A percentile compares a stretch with the other conserved stretches of the same genome.
Evolutionary conservation across 2,797 vertebrate genomes (phyloP).

Genomic region (Sphenopsis melanotis): DNA sequence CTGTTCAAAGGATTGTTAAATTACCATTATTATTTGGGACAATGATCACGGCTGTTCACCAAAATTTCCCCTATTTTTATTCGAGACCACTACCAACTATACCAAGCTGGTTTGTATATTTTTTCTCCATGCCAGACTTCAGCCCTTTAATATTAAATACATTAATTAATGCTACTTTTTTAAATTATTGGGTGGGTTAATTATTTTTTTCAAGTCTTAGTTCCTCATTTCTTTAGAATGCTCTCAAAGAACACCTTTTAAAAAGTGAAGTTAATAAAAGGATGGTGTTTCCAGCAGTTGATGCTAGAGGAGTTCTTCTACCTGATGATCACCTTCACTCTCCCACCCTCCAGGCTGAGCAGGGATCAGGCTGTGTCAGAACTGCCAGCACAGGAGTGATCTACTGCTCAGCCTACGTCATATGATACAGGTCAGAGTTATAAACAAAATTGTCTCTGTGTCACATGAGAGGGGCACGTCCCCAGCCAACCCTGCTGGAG

Average conservation of each 20-base stretch:
- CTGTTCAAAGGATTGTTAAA: background rate
- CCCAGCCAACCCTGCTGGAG: background rate
- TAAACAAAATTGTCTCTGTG: constrained; percentile 41
- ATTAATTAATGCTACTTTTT: background rate
- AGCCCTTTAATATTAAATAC: background rate
- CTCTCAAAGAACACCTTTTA: background rate
- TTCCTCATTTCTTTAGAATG: background rate
- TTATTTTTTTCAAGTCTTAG: background rate
- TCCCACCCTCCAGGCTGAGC: background rate
- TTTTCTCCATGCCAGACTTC: background rate
- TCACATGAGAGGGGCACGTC: constrained; percentile 23
- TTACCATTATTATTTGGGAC: background rate
- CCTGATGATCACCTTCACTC: background rate
- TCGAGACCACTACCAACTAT: background rate
- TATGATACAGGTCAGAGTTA: constrained; percentile 21
- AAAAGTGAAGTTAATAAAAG: background rate
- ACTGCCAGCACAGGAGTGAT: background rate
- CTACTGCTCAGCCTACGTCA: background rate
- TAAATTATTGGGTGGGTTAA: fast-evolving
- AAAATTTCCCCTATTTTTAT: background rate
- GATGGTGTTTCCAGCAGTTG: background rate
- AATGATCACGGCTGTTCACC: background rate
- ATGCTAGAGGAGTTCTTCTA: background rate
- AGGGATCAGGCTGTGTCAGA: background rate
- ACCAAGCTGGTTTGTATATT: background rate